Percentiles rank a stretch among this genome's conserved stretches.
Evolutionary conservation across 2,113 vertebrate species (phyloP).

Genomic region (Elanoides forficatus): DNA sequence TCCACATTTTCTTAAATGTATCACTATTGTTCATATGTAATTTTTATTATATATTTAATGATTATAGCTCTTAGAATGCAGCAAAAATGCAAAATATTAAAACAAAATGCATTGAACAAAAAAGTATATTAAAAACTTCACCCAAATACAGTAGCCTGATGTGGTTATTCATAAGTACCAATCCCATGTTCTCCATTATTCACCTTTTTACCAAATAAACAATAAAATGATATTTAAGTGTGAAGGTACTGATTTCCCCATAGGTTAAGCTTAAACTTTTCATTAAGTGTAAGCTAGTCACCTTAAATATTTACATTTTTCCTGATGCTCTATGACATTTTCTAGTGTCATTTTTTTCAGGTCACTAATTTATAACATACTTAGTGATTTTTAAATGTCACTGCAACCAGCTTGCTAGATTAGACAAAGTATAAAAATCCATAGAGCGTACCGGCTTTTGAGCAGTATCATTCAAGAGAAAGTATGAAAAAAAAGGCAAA

Average conservation of each 20-base stretch:
- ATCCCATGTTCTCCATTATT: not conserved
- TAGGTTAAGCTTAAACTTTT: slow-evolving; percentile 31
- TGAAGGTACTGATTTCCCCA: slow-evolving; percentile 30
- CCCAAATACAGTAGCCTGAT: not conserved
- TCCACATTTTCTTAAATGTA: not conserved
- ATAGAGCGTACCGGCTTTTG: not conserved
- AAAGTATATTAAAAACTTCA: not conserved
- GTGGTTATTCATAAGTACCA: not conserved
- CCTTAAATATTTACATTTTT: slow-evolving; percentile 60
- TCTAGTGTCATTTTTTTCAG: not conserved
- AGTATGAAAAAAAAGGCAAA: not conserved
- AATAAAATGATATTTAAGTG: slow-evolving; percentile 31
- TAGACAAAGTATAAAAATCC: not conserved
- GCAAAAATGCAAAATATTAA: not conserved
- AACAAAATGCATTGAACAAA: not conserved
- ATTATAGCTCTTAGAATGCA: not conserved
- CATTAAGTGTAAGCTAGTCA: slow-evolving; percentile 25
- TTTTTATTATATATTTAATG: not conserved
- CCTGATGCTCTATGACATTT: slow-evolving; percentile 27
- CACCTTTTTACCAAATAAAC: slow-evolving; percentile 21
- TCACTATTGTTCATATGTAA: not conserved
- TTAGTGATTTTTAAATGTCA: slow-evolving; percentile 47
- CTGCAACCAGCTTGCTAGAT: not conserved
- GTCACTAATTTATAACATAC: slow-evolving; percentile 24
- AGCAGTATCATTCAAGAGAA: not conserved